These are phyloP conservation scores for Catostomus latipinnis DNA, from an alignment of 2,797 vertebrate species.

Conservation along the genomic window DNA sequence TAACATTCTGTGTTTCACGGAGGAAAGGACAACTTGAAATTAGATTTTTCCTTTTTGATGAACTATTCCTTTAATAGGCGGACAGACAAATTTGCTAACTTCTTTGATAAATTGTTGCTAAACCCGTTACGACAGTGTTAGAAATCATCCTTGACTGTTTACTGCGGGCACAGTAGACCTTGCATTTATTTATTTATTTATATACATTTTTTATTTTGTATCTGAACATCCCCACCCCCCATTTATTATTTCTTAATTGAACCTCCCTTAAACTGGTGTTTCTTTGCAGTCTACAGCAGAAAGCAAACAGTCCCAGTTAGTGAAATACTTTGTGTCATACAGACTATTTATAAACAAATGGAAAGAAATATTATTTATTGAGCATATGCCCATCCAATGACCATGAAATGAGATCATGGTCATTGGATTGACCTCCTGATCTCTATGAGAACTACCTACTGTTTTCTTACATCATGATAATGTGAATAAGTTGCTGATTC, in stretches of 20 bases:
- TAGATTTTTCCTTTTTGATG: too few relatives aligned
- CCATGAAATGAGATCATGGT: neutral
- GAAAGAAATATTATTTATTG: slow-evolving; percentile 14
- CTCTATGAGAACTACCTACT: slow-evolving; percentile 29
- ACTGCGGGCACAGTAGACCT: too few relatives aligned
- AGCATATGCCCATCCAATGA: neutral
- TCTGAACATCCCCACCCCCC: neutral
- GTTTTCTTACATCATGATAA: slow-evolving; percentile 23
- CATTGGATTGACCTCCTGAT: neutral
- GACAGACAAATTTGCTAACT: too few relatives aligned
- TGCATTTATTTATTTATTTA: slow-evolving; percentile 1
- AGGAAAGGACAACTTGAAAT: too few relatives aligned
- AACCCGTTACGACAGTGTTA: too few relatives aligned
- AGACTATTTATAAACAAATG: neutral
- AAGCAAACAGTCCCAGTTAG: neutral
- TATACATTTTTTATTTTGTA: neutral
- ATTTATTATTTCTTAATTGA: slow-evolving; percentile 10
- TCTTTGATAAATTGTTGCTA: too few relatives aligned
- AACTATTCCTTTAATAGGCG: too few relatives aligned
- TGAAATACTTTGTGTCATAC: neutral
- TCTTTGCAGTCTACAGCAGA: neutral
- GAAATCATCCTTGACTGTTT: too few relatives aligned
- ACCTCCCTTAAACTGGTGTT: neutral
- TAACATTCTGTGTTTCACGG: too few relatives aligned
- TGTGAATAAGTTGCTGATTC: neutral